A percentile compares a stretch with the other conserved stretches of the same genome.
Conservation (phyloP, 1,140 invertebrate species). For the Mylabris phalerata region DNA sequence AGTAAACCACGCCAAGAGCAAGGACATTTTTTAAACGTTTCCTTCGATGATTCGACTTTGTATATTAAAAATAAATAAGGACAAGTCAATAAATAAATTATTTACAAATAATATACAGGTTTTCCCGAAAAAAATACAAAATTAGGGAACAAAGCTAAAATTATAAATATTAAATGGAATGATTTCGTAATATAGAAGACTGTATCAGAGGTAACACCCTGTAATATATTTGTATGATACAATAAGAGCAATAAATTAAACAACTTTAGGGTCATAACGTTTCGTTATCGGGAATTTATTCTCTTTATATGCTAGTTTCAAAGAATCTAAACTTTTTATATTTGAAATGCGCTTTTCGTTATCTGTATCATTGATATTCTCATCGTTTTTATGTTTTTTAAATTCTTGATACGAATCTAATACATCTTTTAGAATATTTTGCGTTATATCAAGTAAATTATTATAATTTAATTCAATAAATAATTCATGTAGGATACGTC, state of each 20-base stretch:
- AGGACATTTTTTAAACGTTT: too few relatives aligned
- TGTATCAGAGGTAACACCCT: conserved; percentile 6
- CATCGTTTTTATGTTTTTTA: not conserved
- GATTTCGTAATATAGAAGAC: too few relatives aligned
- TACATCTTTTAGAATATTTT: conserved; percentile 2
- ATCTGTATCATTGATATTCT: conserved; percentile 7
- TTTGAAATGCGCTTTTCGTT: conserved; percentile 1
- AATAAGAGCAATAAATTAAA: conserved; percentile 3
- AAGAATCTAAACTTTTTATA: conserved; percentile 35
- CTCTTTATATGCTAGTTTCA: conserved; percentile 37
- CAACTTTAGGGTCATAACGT: conserved; percentile 7
- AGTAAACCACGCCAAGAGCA: too few relatives aligned
- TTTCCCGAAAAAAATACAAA: not conserved
- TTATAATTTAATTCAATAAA: conserved; percentile 79
- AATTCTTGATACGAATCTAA: not conserved
- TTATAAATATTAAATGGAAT: too few relatives aligned
- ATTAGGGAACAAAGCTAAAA: too few relatives aligned
- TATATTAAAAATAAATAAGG: too few relatives aligned
- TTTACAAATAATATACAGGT: conserved; percentile 4
- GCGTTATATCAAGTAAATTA: conserved; percentile 8
- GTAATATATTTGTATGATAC: not conserved
- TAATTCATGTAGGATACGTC: conserved; percentile 88
- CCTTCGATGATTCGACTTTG: too few relatives aligned
- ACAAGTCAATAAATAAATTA: conserved; percentile 9
- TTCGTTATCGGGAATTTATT: conserved; percentile 42